These are phyloP conservation scores for Gallinago paraguaiae DNA, from an alignment of 2,113 vertebrate species.

Conservation along the genomic window DNA sequence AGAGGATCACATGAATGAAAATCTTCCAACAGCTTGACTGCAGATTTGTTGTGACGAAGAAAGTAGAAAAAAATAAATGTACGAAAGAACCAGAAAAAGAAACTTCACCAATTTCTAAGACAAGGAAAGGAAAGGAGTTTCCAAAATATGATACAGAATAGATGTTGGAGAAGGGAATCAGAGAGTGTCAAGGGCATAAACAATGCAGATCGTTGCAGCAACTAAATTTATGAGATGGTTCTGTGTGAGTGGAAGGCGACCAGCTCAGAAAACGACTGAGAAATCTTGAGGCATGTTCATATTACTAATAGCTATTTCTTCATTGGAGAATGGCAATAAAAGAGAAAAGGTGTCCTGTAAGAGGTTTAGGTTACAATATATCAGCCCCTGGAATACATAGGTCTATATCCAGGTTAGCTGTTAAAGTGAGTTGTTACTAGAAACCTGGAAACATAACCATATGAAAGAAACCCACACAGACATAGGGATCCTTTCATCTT, in stretches of 20 bases:
- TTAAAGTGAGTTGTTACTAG: not conserved
- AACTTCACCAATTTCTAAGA: not conserved
- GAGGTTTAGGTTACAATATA: not conserved
- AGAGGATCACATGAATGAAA: not conserved
- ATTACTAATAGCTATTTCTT: not conserved
- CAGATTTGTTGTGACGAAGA: not conserved
- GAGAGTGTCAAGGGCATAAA: not conserved
- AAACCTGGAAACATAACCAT: not conserved
- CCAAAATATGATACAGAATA: not conserved
- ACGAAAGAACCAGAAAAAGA: not conserved
- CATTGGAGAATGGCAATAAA: not conserved
- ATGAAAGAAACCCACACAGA: not conserved
- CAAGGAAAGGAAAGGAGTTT: not conserved
- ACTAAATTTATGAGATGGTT: not conserved
- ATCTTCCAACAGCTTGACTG: not conserved
- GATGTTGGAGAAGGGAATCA: not conserved
- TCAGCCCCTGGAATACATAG: not conserved
- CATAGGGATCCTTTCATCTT: not conserved
- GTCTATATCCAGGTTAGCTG: not conserved
- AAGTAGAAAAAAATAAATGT: not conserved
- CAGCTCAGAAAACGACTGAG: not conserved
- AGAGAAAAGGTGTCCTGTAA: not conserved
- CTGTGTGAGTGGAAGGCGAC: not conserved
- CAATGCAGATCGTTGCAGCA: accelerated
- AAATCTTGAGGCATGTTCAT: not conserved